phyloP scores from a whole-genome alignment of 2,797 vertebrate species.

The Myotis pilosus region DNA sequence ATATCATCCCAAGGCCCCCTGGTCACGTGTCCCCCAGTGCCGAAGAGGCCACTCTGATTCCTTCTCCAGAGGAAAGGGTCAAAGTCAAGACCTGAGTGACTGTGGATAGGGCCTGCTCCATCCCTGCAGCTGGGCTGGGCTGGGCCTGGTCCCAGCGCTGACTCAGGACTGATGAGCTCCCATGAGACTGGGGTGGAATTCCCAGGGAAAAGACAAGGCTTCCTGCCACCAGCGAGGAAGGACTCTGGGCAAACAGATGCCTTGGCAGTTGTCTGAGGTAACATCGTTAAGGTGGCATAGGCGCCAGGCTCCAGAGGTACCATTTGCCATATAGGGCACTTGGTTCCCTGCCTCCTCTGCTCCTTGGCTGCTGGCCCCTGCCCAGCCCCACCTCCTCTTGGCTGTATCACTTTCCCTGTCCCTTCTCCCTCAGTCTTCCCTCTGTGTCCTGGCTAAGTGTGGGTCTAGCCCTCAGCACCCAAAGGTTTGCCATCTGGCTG shows the following conservation, averaged over 20 bases:
- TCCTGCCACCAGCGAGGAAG: background rate
- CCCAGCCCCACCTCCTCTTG: background rate
- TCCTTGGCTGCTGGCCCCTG: background rate
- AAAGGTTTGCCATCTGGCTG: background rate
- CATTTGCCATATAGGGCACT: background rate
- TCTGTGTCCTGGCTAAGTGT: background rate
- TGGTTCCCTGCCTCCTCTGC: background rate
- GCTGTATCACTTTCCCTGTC: background rate
- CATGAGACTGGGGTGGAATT: background rate
- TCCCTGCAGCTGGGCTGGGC: background rate
- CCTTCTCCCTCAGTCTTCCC: background rate
- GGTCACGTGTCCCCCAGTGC: background rate
- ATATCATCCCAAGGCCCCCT: background rate
- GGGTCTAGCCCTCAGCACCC: too few species aligned
- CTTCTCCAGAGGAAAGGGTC: background rate
- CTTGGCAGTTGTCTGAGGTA: background rate
- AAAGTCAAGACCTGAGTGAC: background rate
- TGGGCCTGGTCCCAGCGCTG: background rate
- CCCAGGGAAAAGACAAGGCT: background rate
- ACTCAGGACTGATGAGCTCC: too few species aligned
- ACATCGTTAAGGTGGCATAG: background rate
- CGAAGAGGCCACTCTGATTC: background rate
- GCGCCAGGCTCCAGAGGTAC: background rate
- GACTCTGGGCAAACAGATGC: background rate
- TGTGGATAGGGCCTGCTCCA: background rate